A percentile compares a stretch with the other conserved stretches of the same genome.
phyloP scores from a whole-genome alignment of 2,797 vertebrate genomes.

The Anabas testudineus region DNA sequence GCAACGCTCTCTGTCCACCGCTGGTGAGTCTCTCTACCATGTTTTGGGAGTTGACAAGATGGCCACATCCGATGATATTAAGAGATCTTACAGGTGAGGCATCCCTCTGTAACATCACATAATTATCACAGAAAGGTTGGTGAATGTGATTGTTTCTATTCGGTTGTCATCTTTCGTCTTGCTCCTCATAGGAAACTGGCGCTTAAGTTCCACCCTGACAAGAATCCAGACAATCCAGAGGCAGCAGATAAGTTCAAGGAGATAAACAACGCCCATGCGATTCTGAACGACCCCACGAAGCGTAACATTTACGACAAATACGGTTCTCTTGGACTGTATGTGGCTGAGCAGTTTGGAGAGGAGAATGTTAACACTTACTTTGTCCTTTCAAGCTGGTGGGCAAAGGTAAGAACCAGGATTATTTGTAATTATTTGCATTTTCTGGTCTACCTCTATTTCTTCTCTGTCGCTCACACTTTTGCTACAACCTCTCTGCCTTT shows the following conservation, averaged over 20 bases:
- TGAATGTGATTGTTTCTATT: background rate
- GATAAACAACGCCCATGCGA: slow-evolving; percentile 98
- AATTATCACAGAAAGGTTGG: background rate
- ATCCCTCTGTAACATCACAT: no score
- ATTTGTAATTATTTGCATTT: background rate
- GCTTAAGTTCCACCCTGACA: slow-evolving; percentile 98
- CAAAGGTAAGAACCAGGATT: slow-evolving; percentile 88
- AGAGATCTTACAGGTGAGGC: slow-evolving; percentile 96
- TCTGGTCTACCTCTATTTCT: background rate
- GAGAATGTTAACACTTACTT: slow-evolving; percentile 99
- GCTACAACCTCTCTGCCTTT: background rate
- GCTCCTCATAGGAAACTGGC: slow-evolving; percentile 91
- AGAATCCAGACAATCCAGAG: slow-evolving; percentile 98
- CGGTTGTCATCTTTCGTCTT: background rate
- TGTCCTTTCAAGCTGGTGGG: slow-evolving; percentile 99
- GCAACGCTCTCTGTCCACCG: slow-evolving; percentile 97
- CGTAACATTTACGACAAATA: slow-evolving; percentile 99
- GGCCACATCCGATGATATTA: slow-evolving; percentile 96
- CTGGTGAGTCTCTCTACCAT: slow-evolving; percentile 94
- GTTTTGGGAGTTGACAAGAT: slow-evolving; percentile 95
- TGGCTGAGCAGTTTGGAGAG: slow-evolving; percentile 98
- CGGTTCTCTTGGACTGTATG: slow-evolving; percentile 97
- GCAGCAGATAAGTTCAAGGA: slow-evolving; percentile 98
- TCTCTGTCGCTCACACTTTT: background rate
- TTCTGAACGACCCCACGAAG: slow-evolving; percentile 95